A percentile compares a stretch with the other conserved stretches of the same genome.
Evolutionary conservation across 2,113 vertebrate species (phyloP).

Genomic region (Theristicus caerulescens): DNA sequence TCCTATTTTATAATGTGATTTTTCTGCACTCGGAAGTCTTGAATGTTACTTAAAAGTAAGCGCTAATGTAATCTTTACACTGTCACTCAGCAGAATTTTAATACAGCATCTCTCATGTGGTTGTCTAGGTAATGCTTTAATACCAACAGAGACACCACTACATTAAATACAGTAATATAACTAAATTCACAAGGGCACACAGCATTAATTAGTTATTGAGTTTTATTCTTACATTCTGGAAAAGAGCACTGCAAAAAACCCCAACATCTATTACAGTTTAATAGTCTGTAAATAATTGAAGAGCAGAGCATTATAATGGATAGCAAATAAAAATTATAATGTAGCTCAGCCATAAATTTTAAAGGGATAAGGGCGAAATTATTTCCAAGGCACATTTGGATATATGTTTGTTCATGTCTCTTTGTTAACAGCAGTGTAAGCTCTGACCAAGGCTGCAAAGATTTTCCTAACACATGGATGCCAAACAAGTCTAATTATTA

Average conservation of each 20-base stretch:
- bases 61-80: neutral
- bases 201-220: constrained; percentile 6
- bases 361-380: neutral
- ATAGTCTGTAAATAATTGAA: constrained; percentile 2
- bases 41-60: neutral
- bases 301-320: neutral
- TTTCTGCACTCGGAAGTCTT: neutral
- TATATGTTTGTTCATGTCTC: neutral
- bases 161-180: constrained; percentile 9
- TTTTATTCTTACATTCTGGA: neutral
- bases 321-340: neutral
- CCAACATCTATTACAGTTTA: neutral
- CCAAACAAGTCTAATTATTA: constrained; percentile 14
- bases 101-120: neutral
- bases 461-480: neutral
- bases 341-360: neutral
- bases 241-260: neutral
- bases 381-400: constrained; percentile 10
- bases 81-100: neutral
- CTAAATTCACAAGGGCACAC: neutral
- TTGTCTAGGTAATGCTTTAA: neutral
- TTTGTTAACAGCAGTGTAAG: neutral
- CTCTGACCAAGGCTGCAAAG: neutral
- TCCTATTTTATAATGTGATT: neutral
- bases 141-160: neutral